These are phyloP conservation scores for Morone saxatilis DNA, from an alignment of 2,113 vertebrate genomes.

Conservation along the genomic window DNA sequence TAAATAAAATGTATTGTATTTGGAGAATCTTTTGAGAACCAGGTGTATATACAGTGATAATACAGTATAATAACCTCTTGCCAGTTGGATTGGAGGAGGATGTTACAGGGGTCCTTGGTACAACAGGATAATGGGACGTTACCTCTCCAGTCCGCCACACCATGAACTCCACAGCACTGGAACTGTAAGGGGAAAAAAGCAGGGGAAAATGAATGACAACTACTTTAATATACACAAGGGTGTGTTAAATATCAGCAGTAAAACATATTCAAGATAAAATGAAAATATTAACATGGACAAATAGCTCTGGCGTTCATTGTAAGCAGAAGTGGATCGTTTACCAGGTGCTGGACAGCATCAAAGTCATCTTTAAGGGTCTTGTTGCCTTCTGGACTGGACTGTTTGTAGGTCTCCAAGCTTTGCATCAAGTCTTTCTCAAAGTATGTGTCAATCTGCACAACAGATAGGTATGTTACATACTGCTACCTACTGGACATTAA, in stretches of 20 bases:
- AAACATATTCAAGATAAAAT: background rate
- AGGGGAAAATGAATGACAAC: background rate
- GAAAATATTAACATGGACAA: background rate
- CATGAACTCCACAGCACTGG: conserved; percentile 77
- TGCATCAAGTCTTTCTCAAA: conserved; percentile 73
- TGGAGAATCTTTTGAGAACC: background rate
- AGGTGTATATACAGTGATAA: background rate
- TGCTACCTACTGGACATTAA: background rate
- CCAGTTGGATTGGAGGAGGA: conserved; percentile 41
- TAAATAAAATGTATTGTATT: background rate
- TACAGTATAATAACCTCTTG: conserved; percentile 58
- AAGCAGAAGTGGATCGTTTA: conserved; percentile 31
- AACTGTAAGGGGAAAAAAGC: conserved; percentile 62
- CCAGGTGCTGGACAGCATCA: conserved; percentile 72
- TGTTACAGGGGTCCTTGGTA: conserved; percentile 45
- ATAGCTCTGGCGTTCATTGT: background rate
- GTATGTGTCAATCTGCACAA: conserved; percentile 71
- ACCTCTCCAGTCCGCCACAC: conserved; percentile 72
- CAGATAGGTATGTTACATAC: background rate
- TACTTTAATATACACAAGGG: background rate
- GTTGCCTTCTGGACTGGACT: conserved; percentile 47
- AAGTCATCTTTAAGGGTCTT: conserved; percentile 72
- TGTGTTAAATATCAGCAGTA: background rate
- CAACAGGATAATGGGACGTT: conserved; percentile 76
- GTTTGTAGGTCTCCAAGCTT: conserved; percentile 72